A percentile compares a stretch with the other conserved stretches of the same genome.
phyloP scores from a whole-genome alignment of 2,888 invertebrate species.

The Seira sanloemensis region DNA sequence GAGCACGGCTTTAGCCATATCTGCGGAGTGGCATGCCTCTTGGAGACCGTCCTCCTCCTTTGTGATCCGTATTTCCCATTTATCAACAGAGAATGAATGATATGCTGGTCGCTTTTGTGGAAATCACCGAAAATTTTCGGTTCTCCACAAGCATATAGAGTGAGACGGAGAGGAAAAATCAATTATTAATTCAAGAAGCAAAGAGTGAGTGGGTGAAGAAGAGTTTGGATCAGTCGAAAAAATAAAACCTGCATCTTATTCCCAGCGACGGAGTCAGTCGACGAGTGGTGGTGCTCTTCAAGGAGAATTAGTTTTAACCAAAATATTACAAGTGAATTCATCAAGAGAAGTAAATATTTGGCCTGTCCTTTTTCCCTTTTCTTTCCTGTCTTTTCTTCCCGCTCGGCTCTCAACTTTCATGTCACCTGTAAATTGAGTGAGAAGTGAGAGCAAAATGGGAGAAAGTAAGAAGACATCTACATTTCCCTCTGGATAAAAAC shows the following conservation, averaged over 20 bases:
- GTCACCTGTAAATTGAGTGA: constrained; percentile 10
- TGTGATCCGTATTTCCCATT: background rate
- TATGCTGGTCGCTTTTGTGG: background rate
- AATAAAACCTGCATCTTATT: too few relatives aligned
- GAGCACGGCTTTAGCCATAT: background rate
- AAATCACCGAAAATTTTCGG: constrained; percentile 20
- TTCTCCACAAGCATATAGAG: constrained; percentile 30
- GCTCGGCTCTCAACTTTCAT: background rate
- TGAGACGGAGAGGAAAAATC: constrained; percentile 32
- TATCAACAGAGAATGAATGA: background rate
- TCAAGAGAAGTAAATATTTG: constrained; percentile 28
- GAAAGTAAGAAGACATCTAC: constrained; percentile 7
- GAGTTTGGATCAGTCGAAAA: too few relatives aligned
- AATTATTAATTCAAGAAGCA: constrained; percentile 35
- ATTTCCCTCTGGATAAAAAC: constrained; percentile 63
- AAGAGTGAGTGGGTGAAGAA: constrained; percentile 1
- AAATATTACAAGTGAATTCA: constrained; percentile 29
- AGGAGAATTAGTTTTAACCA: constrained; percentile 27
- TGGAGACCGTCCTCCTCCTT: background rate
- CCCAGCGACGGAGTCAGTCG: too few relatives aligned
- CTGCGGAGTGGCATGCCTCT: background rate
- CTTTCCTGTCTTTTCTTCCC: constrained; percentile 8
- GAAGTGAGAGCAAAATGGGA: background rate
- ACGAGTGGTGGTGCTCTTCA: constrained; percentile 20
- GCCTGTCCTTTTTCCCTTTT: constrained; percentile 13